Conservation (phyloP, 2,888 invertebrate species). For the Scelioninae gen. 1 region DNA sequence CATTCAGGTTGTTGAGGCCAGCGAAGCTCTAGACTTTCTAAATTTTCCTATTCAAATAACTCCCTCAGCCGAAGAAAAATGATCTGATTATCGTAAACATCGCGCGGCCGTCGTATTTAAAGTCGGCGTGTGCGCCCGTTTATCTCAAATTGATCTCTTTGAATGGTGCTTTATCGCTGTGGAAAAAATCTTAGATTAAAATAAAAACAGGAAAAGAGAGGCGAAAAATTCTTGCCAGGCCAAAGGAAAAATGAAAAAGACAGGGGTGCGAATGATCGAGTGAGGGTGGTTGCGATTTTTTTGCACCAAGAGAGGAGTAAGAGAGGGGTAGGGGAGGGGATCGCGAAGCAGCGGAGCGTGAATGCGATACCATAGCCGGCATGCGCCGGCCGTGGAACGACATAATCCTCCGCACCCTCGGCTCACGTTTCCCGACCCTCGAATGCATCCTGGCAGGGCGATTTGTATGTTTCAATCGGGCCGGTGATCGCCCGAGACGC, state of each 20-base stretch:
- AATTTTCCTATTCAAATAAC: slow-evolving; percentile 46
- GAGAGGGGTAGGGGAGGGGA: slow-evolving; percentile 37
- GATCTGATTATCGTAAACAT: slow-evolving; percentile 63
- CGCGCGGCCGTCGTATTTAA: slow-evolving; percentile 48
- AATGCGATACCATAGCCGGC: slow-evolving; percentile 82
- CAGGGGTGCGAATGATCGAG: slow-evolving; percentile 68
- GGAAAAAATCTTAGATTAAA: slow-evolving; percentile 61
- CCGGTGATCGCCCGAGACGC: slow-evolving; percentile 66
- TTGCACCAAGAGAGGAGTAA: slow-evolving; percentile 25
- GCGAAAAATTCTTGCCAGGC: slow-evolving; percentile 19
- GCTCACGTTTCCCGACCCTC: slow-evolving; percentile 68
- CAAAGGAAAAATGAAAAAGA: slow-evolving; percentile 55
- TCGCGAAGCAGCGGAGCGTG: slow-evolving; percentile 79
- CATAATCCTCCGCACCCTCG: slow-evolving; percentile 73
- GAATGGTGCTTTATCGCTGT: slow-evolving; percentile 50
- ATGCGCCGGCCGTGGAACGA: slow-evolving; percentile 75
- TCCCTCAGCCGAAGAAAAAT: slow-evolving; percentile 45
- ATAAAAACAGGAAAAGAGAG: slow-evolving; percentile 27
- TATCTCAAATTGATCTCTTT: slow-evolving; percentile 66
- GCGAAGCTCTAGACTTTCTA: slow-evolving; percentile 16
- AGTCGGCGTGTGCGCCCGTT: slow-evolving; percentile 42
- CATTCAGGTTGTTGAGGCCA: background rate
- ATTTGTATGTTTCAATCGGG: slow-evolving; percentile 81
- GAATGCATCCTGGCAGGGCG: slow-evolving; percentile 74
- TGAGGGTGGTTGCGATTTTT: slow-evolving; percentile 71